Conservation (phyloP, 2,888 invertebrate species). For the Iphiclides podalirius region DNA sequence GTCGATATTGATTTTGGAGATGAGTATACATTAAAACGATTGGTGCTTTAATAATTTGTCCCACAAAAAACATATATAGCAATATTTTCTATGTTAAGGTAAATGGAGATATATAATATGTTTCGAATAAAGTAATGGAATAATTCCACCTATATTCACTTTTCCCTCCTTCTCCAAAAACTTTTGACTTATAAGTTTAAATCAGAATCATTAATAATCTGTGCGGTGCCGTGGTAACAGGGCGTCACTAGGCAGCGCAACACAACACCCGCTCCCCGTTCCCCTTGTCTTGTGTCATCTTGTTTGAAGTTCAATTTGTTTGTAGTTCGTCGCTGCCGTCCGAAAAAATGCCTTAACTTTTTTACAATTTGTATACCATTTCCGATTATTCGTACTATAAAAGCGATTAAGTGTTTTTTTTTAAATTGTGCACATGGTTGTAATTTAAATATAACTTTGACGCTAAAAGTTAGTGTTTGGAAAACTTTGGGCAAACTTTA, state of each 20-base stretch:
- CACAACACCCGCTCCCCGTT: conserved; percentile 24
- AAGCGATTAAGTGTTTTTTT: conserved; percentile 35
- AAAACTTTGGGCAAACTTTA: conserved; percentile 45
- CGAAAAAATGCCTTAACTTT: conserved; percentile 41
- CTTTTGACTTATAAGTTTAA: background rate
- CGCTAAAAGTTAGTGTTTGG: conserved; percentile 20
- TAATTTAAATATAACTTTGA: too few relatives aligned
- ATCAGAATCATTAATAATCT: conserved; percentile 24
- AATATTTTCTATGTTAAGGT: too few relatives aligned
- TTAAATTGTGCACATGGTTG: too few relatives aligned
- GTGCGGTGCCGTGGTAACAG: conserved; percentile 22
- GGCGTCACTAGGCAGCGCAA: conserved; percentile 19
- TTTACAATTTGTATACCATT: conserved; percentile 36
- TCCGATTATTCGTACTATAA: conserved; percentile 31
- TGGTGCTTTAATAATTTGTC: too few relatives aligned
- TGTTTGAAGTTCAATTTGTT: conserved; percentile 34
- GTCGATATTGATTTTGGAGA: too few relatives aligned
- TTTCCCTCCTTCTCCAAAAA: too few relatives aligned
- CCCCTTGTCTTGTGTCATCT: conserved; percentile 22
- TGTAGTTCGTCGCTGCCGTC: conserved; percentile 42
- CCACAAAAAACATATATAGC: too few relatives aligned
- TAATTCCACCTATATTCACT: too few relatives aligned
- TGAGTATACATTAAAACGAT: too few relatives aligned
- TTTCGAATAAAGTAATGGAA: too few relatives aligned
- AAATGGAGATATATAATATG: too few relatives aligned